Evolutionary conservation across 2,113 vertebrate genomes (phyloP).

Genomic region (Paratilapia polleni): DNA sequence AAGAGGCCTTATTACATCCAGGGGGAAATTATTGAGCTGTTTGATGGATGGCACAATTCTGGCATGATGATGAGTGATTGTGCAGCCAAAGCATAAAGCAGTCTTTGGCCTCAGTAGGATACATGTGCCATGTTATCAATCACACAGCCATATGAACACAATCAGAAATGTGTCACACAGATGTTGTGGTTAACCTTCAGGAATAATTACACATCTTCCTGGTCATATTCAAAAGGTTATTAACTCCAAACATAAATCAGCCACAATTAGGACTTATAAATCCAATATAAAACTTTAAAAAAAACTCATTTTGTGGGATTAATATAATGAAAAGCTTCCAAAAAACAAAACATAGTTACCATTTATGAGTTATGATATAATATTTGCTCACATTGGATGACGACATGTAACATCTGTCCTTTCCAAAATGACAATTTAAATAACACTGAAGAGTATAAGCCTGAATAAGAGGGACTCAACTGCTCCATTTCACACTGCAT

Average conservation of each 20-base stretch:
- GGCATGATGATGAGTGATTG: slow-evolving; percentile 63
- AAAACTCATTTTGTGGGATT: no score
- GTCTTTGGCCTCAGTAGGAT: slow-evolving; percentile 57
- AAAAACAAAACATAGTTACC: no score
- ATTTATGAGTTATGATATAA: neutral
- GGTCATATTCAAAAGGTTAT: slow-evolving; percentile 33
- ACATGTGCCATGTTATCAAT: slow-evolving; percentile 52
- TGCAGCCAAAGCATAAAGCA: slow-evolving; percentile 53
- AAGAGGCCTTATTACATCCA: slow-evolving; percentile 63
- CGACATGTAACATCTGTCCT: neutral
- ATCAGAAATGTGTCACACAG: slow-evolving; percentile 30
- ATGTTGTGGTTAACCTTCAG: slow-evolving; percentile 50
- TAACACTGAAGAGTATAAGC: neutral
- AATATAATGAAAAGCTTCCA: no score
- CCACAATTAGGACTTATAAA: neutral
- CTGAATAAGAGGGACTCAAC: neutral
- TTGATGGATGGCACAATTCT: slow-evolving; percentile 70
- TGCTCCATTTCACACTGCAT: slow-evolving; percentile 32
- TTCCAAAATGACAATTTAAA: slow-evolving; percentile 6
- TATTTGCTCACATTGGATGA: neutral
- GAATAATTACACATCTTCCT: slow-evolving; percentile 40
- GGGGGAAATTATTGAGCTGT: slow-evolving; percentile 67
- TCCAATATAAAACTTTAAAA: no score
- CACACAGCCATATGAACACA: slow-evolving; percentile 46
- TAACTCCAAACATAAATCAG: neutral